Base-by-base conservation (phyloP, 2,888 invertebrate species). In the Hydriomena furcata region DNA sequence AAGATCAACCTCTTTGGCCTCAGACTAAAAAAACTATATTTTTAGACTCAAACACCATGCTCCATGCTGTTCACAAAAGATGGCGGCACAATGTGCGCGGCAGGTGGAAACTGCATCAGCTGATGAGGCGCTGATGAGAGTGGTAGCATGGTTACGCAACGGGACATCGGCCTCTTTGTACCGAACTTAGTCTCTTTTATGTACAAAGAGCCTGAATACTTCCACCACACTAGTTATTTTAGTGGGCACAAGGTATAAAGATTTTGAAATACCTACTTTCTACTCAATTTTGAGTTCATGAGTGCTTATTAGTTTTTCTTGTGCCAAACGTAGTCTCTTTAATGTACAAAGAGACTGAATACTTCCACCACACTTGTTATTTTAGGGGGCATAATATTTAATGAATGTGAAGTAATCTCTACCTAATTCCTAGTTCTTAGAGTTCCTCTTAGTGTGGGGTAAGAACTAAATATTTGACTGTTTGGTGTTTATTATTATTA, bases 81-180 rank as follows among this genome's bases (percentile, higher is more conserved):
- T 25, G 8, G 5, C 6, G 20, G 7, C 17, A 58, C 60, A 62
- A 60, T 53, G 58, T 53, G 62, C 52, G 46, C 56, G 40, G 21
- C 30, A 34, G 6, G 44, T 7, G 53, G 50, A 53, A 57, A 57
- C 56, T 53, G 37, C 47, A 48, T 65, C 61, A 60, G 46, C 51
- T 63, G 61, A 65, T 65, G 65, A 63, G 41, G 41, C 42, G 31
- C 46, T 55, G 61, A 65, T 61, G 65, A 63, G 55, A 65, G 61
- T 63, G 59, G 32, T 27, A 13, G 46, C 34, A 47, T 11, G 40
- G 43, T 43, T 43, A 52, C 40, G 38, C 43, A 47, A 40, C 20
- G 24, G 12, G 28, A 44, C 38, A 13, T 45, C 10, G 46, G 27
- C 24, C n/a, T 20, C 31, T 20, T 45, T 44, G 40, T 45, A 13